A percentile compares a stretch with the other conserved stretches of the same genome.
phyloP scores from a whole-genome alignment of 2,888 invertebrate genomes.

The Abrostola triplasia region DNA sequence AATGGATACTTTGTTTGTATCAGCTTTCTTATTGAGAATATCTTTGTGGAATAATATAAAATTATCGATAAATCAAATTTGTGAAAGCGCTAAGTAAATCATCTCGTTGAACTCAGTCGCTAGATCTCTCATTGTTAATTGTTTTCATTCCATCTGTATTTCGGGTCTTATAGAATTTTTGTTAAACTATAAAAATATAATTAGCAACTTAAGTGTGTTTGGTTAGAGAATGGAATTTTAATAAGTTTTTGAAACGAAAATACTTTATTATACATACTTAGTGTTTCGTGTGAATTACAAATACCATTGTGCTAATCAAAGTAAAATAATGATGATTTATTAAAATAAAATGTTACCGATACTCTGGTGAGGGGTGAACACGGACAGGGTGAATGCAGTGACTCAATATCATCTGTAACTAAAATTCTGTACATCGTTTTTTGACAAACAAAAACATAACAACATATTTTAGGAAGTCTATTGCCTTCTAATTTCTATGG shows the following conservation, averaged over 20 bases:
- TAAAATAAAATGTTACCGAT: constrained; percentile 20
- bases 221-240: constrained; percentile 31
- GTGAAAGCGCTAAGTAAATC: background rate
- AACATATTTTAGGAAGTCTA: constrained; percentile 29
- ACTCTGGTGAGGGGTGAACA: constrained; percentile 46
- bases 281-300: constrained; percentile 46
- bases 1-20: constrained; percentile 12
- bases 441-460: constrained; percentile 29
- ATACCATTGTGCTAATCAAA: constrained; percentile 43
- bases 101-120: constrained; percentile 1
- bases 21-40: background rate
- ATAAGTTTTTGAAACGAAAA: constrained; percentile 27
- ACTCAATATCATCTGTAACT: constrained; percentile 26
- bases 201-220: constrained; percentile 14
- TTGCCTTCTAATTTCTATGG: constrained; percentile 50
- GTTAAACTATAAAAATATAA: constrained; percentile 26
- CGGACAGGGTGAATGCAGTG: constrained; percentile 47
- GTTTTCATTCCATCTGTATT: constrained; percentile 25
- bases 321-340: constrained; percentile 32
- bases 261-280: constrained; percentile 28
- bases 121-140: constrained; percentile 18
- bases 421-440: constrained; percentile 36
- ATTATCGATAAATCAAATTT: too few species aligned
- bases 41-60: too few species aligned
- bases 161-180: constrained; percentile 13